Evolutionary conservation across 2,888 invertebrate species (phyloP).

Genomic region (Caenorhabditis macrosperma): DNA sequence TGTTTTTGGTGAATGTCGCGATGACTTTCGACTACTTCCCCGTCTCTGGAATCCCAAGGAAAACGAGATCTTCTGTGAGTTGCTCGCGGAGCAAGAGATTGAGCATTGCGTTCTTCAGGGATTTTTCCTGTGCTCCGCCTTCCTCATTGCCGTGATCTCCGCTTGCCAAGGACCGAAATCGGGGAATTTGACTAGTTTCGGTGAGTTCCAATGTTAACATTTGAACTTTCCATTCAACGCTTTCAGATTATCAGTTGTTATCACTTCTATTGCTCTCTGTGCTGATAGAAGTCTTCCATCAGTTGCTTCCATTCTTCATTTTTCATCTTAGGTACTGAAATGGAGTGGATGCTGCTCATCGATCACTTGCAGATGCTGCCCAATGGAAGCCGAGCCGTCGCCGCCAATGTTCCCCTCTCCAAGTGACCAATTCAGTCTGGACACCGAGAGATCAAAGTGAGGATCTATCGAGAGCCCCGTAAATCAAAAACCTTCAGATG

Average conservation of each 20-base stretch:
- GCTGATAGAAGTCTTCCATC: conserved; percentile 40
- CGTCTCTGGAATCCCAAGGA: conserved; percentile 23
- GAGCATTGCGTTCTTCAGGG: conserved; percentile 6
- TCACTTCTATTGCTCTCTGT: conserved; percentile 22
- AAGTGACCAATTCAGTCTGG: conserved; percentile 65
- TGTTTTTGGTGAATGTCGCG: conserved; percentile 34
- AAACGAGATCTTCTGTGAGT: conserved; percentile 7
- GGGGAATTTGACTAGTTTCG: conserved; percentile 26
- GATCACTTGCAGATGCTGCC: conserved; percentile 39
- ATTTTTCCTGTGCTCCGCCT: conserved; percentile 21
- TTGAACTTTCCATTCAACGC: background rate
- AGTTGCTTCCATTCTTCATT: conserved; percentile 43
- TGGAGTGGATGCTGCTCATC: no score
- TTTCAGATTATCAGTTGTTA: conserved; percentile 44
- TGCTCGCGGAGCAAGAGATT: background rate
- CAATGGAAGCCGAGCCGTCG: conserved; percentile 60
- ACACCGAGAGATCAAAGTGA: conserved; percentile 62
- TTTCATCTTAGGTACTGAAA: conserved; percentile 42
- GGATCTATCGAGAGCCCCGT: no score
- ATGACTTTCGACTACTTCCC: conserved; percentile 46
- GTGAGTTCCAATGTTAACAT: background rate
- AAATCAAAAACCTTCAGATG: no score
- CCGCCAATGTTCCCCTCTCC: conserved; percentile 63
- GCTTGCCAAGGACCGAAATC: conserved; percentile 19
- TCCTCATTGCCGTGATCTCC: conserved; percentile 12